Conservation (phyloP, 2,797 vertebrate genomes). For the Acipenser transmontanus region DNA sequence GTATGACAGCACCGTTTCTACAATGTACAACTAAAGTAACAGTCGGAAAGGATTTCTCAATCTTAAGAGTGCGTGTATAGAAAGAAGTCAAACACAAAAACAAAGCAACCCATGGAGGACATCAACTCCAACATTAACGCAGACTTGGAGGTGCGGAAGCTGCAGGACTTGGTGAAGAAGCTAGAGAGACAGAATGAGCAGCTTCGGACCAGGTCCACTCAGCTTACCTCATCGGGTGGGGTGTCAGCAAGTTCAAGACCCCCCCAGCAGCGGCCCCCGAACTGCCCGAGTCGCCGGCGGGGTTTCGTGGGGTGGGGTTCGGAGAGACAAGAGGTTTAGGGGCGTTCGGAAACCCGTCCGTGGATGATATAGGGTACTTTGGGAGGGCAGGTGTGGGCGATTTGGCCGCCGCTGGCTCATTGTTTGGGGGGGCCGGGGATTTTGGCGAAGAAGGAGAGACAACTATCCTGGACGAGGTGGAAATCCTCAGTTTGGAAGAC, state of each 20-base stretch:
- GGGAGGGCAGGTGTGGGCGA: slow-evolving; percentile 52
- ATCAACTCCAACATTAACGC: slow-evolving; percentile 90
- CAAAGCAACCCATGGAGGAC: slow-evolving; percentile 77
- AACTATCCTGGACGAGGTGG: slow-evolving; percentile 75
- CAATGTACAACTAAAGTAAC: slow-evolving; percentile 28
- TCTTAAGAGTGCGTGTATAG: slow-evolving; percentile 20
- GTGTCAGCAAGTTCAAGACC: slow-evolving; percentile 54
- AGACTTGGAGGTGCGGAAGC: slow-evolving; percentile 94
- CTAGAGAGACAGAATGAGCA: slow-evolving; percentile 95
- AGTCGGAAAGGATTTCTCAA: slow-evolving; percentile 9
- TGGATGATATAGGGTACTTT: slow-evolving; percentile 54
- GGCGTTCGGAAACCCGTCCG: slow-evolving; percentile 49
- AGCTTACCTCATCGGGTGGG: slow-evolving; percentile 53
- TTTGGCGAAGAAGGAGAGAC: slow-evolving; percentile 52
- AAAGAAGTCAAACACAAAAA: slow-evolving; percentile 26
- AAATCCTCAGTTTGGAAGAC: slow-evolving; percentile 80
- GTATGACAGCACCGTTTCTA: slow-evolving; percentile 35
- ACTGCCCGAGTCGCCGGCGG: slow-evolving; percentile 47
- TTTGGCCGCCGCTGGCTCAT: slow-evolving; percentile 38
- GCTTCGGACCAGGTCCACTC: slow-evolving; percentile 77
- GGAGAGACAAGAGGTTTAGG: slow-evolving; percentile 47
- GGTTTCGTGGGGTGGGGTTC: slow-evolving; percentile 67
- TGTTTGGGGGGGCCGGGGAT: slow-evolving; percentile 54
- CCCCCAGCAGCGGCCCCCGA: slow-evolving; percentile 30
- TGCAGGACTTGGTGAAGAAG: slow-evolving; percentile 94